A percentile compares a stretch with the other conserved stretches of the same genome.
phyloP scores from a whole-genome alignment of 2,888 invertebrate species.

The Rotaria magnacalcarata region DNA sequence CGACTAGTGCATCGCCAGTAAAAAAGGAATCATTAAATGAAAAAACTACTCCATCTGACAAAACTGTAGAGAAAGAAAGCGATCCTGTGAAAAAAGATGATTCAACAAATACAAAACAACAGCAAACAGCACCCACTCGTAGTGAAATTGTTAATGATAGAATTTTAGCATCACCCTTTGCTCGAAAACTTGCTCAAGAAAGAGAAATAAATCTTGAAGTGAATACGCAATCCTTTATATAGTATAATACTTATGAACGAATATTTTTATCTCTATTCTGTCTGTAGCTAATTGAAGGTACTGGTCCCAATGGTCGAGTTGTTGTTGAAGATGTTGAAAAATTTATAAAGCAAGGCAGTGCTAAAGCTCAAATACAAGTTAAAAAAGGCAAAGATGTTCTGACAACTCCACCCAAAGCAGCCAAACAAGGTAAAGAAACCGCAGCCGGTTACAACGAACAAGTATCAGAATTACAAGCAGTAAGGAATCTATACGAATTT shows the following conservation, averaged over 20 bases:
- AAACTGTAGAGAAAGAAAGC: slow-evolving; percentile 49
- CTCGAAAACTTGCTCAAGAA: slow-evolving; percentile 78
- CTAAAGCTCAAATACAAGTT: background rate
- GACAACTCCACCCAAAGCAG: too few species aligned
- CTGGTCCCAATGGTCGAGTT: slow-evolving; percentile 39
- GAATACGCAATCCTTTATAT: slow-evolving; percentile 49
- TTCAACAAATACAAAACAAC: slow-evolving; percentile 49
- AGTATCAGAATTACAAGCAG: background rate
- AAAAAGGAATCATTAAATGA: slow-evolving; percentile 50
- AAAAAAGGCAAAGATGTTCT: background rate
- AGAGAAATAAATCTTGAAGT: slow-evolving; percentile 66
- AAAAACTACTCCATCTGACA: slow-evolving; percentile 49
- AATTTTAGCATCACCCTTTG: slow-evolving; percentile 86
- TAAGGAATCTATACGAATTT: background rate
- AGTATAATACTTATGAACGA: background rate
- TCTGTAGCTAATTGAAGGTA: background rate
- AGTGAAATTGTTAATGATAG: slow-evolving; percentile 64
- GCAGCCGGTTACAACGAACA: background rate
- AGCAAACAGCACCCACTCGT: slow-evolving; percentile 46
- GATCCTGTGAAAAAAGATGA: slow-evolving; percentile 51
- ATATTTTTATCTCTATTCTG: background rate
- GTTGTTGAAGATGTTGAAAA: slow-evolving; percentile 45
- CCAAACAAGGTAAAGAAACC: background rate
- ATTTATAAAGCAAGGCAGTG: slow-evolving; percentile 31
- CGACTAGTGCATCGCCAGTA: slow-evolving; percentile 50